A percentile compares a stretch with the other conserved stretches of the same genome.
phyloP scores from a whole-genome alignment of 2,888 invertebrate species.

The Harmothoe impar region DNA sequence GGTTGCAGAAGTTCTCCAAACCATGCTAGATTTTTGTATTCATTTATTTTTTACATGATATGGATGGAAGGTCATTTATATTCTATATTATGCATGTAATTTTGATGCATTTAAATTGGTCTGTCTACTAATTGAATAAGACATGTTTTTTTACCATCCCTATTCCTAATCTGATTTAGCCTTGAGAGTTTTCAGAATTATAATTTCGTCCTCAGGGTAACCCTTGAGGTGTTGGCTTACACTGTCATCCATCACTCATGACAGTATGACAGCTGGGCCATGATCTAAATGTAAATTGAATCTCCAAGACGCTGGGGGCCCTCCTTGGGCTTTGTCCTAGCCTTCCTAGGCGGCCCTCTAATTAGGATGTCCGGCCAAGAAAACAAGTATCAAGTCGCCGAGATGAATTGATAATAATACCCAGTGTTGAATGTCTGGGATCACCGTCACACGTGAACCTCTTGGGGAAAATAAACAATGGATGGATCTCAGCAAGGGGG shows the following conservation, averaged over 20 bases:
- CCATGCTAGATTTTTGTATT: no score
- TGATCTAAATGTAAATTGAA: conserved; percentile 62
- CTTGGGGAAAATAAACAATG: no score
- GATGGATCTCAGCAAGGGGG: no score
- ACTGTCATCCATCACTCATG: conserved; percentile 21
- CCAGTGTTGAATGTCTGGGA: no score
- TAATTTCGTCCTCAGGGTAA: background rate
- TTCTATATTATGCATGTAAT: background rate
- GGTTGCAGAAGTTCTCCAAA: no score
- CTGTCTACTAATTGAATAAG: background rate
- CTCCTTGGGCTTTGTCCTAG: background rate
- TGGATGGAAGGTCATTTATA: no score
- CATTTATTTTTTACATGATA: no score
- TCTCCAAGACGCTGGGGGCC: background rate
- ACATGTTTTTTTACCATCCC: background rate
- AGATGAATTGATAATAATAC: background rate
- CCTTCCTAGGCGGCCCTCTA: background rate
- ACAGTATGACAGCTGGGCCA: conserved; percentile 41
- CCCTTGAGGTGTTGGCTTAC: conserved; percentile 30
- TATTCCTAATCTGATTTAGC: background rate
- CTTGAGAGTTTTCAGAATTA: background rate
- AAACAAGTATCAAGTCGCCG: conserved; percentile 11
- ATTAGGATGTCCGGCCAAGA: background rate
- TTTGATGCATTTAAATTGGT: background rate
- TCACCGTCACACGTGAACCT: no score